These are phyloP conservation scores for Macrosiphum euphorbiae DNA, from an alignment of 2,888 invertebrate genomes.

Conservation along the genomic window DNA sequence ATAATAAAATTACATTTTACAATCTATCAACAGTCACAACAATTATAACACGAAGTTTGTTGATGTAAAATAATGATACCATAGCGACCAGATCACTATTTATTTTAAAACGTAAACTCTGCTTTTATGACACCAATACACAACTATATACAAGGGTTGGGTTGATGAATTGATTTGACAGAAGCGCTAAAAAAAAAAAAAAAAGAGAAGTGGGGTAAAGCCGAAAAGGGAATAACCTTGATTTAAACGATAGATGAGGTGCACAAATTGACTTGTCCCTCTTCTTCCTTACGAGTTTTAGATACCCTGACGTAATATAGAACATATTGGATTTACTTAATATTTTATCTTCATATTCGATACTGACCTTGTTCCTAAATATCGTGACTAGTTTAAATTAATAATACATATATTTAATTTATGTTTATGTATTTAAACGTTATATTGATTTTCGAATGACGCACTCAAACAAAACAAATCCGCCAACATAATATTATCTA, in stretches of 20 bases:
- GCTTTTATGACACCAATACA: constrained; percentile 1
- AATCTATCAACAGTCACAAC: not conserved
- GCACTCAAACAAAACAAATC: constrained; percentile 18
- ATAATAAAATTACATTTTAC: not conserved
- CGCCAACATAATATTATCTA: not conserved
- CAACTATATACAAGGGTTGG: not conserved
- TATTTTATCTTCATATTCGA: constrained; percentile 3
- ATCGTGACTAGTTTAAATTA: constrained; percentile 49
- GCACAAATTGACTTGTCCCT: constrained; percentile 49
- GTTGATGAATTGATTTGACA: constrained; percentile 42
- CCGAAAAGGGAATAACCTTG: constrained; percentile 42
- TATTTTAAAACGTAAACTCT: constrained; percentile 33
- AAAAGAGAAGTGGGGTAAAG: not conserved
- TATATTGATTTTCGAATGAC: constrained; percentile 35
- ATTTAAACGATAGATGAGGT: constrained; percentile 48
- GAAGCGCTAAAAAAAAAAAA: constrained; percentile 54
- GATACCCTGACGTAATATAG: constrained; percentile 40
- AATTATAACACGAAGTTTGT: not conserved
- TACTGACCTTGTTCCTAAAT: constrained; percentile 45
- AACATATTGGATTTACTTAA: constrained; percentile 54
- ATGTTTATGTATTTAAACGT: not conserved
- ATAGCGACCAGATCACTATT: constrained; percentile 33
- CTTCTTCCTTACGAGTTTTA: not conserved
- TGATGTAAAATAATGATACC: constrained; percentile 11
- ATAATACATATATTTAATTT: constrained; percentile 20